Percentiles rank a stretch among this genome's conserved stretches.
Evolutionary conservation across 2,113 vertebrate species (phyloP).

Genomic region (Engraulis encrasicolus): DNA sequence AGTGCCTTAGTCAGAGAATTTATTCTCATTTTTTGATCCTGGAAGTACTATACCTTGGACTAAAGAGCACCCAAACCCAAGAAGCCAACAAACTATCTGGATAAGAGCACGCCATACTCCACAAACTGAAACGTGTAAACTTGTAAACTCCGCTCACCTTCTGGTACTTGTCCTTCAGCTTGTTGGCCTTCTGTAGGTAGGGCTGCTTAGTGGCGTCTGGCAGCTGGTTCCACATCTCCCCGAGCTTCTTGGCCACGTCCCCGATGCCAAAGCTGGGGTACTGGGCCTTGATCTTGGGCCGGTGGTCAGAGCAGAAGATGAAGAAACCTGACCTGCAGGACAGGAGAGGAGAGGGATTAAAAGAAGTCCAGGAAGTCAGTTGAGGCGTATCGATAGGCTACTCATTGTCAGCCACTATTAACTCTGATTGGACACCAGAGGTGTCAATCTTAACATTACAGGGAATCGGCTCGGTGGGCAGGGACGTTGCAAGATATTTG

Average conservation of each 20-base stretch:
- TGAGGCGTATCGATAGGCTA: not conserved
- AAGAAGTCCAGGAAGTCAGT: not conserved
- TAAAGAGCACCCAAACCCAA: no score
- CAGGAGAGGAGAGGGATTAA: no score
- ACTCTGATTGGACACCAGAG: no score
- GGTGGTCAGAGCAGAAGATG: conserved; percentile 87
- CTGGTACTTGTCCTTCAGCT: conserved; percentile 90
- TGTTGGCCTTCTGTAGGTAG: conserved; percentile 84
- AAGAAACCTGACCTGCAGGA: conserved; percentile 87
- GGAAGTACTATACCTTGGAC: no score
- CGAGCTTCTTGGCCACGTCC: conserved; percentile 86
- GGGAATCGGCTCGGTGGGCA: no score
- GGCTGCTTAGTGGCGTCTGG: conserved; percentile 84
- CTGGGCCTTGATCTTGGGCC: conserved; percentile 86
- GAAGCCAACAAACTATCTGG: no score
- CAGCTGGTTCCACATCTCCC: conserved; percentile 87
- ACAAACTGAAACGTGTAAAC: no score
- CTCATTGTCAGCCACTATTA: not conserved
- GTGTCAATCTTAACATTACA: not conserved
- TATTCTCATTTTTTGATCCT: no score
- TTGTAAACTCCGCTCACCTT: no score
- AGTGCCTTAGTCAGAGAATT: no score
- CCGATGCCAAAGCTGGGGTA: conserved; percentile 85
- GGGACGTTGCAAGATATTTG: no score
- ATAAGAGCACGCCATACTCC: no score